A percentile compares a stretch with the other conserved stretches of the same genome.
These are phyloP conservation scores for Gastrophysa polygoni DNA, from an alignment of 2,888 invertebrate species.

Conservation along the genomic window DNA sequence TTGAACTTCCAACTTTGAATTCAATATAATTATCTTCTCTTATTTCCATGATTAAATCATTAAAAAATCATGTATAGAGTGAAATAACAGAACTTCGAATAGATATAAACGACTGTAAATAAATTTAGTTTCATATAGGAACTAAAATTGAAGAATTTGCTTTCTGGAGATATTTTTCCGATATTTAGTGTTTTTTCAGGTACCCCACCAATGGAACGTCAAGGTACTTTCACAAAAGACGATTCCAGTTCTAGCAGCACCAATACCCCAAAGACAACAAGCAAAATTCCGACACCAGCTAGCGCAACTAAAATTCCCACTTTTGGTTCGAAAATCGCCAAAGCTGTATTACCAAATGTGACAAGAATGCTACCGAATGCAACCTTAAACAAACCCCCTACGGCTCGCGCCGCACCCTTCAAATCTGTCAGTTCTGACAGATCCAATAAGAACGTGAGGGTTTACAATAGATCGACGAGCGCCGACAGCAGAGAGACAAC, in stretches of 20 bases:
- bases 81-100: too few species aligned
- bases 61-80: too few species aligned
- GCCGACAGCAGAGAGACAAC: conserved; percentile 53
- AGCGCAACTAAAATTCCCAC: conserved; percentile 36
- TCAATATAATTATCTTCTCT: too few species aligned
- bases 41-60: too few species aligned
- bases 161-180: too few species aligned
- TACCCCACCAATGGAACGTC: conserved; percentile 70
- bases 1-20: too few species aligned
- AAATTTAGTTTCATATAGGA: too few species aligned
- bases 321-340: conserved; percentile 46
- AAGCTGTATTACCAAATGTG: conserved; percentile 42
- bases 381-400: conserved; percentile 50
- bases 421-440: conserved; percentile 52
- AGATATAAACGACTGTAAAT: too few species aligned
- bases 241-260: conserved; percentile 57
- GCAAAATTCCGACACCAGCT: conserved; percentile 38
- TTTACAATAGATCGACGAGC: conserved; percentile 55
- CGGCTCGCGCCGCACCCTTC: conserved; percentile 36
- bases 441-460: conserved; percentile 39
- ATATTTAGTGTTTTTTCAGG: conserved; percentile 16
- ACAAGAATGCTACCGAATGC: conserved; percentile 54
- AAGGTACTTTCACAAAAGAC: conserved; percentile 93
- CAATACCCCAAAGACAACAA: conserved; percentile 46
- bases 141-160: too few species aligned